phyloP scores from a whole-genome alignment of 2,888 invertebrate genomes.

The Andrena camellia region DNA sequence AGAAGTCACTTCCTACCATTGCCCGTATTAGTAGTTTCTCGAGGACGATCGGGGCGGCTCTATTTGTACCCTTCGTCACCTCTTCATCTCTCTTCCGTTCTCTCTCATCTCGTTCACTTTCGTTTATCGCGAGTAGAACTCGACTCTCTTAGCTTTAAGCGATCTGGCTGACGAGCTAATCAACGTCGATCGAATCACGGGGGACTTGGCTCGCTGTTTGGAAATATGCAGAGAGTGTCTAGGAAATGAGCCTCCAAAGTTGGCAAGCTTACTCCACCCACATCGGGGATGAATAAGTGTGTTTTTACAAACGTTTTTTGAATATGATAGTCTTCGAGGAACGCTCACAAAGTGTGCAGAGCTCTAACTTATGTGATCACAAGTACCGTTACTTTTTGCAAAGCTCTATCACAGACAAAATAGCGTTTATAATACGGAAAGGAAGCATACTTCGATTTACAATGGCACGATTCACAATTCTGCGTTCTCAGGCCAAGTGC shows the following conservation, averaged over 20 bases:
- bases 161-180: constrained; percentile 46
- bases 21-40: constrained; percentile 19
- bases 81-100: background rate
- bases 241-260: background rate
- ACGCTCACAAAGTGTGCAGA: no score
- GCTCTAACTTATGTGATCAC: no score
- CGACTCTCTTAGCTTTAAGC: constrained; percentile 55
- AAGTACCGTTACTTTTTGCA: no score
- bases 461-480: no score
- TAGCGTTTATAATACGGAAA: no score
- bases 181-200: constrained; percentile 44
- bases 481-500: no score
- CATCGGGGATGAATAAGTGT: background rate
- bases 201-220: background rate
- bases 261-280: background rate
- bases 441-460: no score
- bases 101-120: constrained; percentile 12
- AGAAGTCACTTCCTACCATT: constrained; percentile 56
- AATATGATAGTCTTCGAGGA: no score
- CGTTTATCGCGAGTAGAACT: constrained; percentile 41
- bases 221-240: background rate
- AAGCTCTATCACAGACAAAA: no score
- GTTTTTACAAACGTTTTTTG: no score
- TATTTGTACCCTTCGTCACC: constrained; percentile 10
- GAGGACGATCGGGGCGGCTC: constrained; percentile 17